Evolutionary conservation across 1,140 invertebrate genomes (phyloP), one percentile per base, ranked within the genome.

Genomic region (Hylaeus volcanicus): DNA sequence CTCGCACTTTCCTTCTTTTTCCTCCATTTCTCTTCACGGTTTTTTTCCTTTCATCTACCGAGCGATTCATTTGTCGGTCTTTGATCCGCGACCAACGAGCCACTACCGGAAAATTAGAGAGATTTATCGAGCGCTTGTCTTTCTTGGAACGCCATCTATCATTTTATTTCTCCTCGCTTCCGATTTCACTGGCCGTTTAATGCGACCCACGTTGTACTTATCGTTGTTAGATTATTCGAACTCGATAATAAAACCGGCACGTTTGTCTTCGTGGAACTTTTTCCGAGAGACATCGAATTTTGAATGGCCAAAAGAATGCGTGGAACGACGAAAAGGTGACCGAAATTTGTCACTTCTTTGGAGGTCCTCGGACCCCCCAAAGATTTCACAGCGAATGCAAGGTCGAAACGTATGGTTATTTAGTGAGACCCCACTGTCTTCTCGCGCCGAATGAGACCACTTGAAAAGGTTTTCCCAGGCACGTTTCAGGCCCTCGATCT

Each of bases 1-100:
- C 63, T 55, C 66, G 48, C 63, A 45, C 61, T 48, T 79, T 39
- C 72, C 53, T 43, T 75, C 60, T 78, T 74, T 63, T 76, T 75
- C 63, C 55, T 56, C 55, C 61, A 64, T 81, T 76, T 77, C 65
- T 64, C 66, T 1, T 48, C 56, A 43, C n/a, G 12, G 39, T 58
- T 11, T 77, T 74, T 80, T 71, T 79, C 74, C 53, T 48, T 68
- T 39, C 60, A 74, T 60, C 66, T 76, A 79, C 65, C 79, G 81
- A 83, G 85, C 85, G 79, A 90, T 89, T 87, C 86, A 90, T 91
- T 91, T 91, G 89, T 91, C 88, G 85, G 87, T 82, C 84, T 90
- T 89, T 89, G 86, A 88, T 88, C 86, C 86, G 79, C 64, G 80
- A 83, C 80, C 82, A 86, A 84, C 84, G 71, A 86, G 79, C 70